Percentiles rank a stretch among this genome's conserved stretches.
These are phyloP conservation scores for Steromphala cineraria DNA, from an alignment of 2,888 invertebrate species.

Conservation along the genomic window DNA sequence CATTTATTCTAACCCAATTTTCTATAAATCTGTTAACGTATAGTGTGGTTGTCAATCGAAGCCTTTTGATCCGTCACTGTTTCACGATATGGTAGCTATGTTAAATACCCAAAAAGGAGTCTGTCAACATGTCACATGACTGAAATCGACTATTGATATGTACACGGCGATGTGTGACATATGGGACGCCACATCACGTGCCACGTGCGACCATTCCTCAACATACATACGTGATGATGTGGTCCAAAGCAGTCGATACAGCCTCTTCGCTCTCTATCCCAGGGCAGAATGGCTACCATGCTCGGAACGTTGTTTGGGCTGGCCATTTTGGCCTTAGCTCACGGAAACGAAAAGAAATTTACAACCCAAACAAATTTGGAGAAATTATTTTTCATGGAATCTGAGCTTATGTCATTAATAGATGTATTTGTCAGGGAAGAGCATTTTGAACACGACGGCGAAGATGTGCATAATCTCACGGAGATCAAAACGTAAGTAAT, in stretches of 20 bases:
- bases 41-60: too few relatives aligned
- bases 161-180: background rate
- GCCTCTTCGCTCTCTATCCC: too few relatives aligned
- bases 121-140: too few relatives aligned
- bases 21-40: too few relatives aligned
- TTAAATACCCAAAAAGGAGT: too few relatives aligned
- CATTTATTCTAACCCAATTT: too few relatives aligned
- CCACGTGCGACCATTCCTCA: conserved; percentile 17
- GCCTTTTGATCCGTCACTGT: too few relatives aligned
- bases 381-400: conserved; percentile 55
- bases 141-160: background rate
- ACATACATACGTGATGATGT: too few relatives aligned
- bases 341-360: conserved; percentile 25
- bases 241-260: too few relatives aligned
- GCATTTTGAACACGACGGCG: conserved; percentile 36
- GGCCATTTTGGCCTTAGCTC: conserved; percentile 29
- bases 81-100: too few relatives aligned
- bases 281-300: too few relatives aligned
- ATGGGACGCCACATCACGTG: conserved; percentile 19
- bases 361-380: conserved; percentile 52
- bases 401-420: conserved; percentile 47
- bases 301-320: conserved; percentile 7
- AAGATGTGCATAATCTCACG: conserved; percentile 45
- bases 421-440: conserved; percentile 45
- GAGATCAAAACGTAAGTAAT: conserved; percentile 38